Percentiles rank a stretch among this genome's conserved stretches.
Evolutionary conservation across 37 sponge, comb jelly and placozoan species (phyloP).

Genomic region (Agelas oroides): DNA sequence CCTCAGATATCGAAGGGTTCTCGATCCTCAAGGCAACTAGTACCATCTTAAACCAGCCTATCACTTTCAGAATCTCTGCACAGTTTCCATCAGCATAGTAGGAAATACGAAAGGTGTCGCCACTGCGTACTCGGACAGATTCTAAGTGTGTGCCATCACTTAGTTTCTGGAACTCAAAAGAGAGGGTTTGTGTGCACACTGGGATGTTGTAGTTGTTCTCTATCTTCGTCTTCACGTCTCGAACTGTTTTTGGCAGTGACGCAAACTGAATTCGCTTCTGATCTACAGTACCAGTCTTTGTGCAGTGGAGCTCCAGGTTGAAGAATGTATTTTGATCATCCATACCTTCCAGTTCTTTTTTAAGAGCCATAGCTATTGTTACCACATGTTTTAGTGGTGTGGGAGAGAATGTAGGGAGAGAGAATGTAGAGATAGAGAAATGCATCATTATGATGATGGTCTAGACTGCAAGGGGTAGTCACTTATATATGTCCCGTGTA

Average conservation of each 20-base stretch:
- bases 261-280: background rate
- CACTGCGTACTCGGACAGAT: background rate
- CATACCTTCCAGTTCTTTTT: background rate
- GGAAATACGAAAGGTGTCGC: slow-evolving; percentile 12
- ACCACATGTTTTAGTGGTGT: no score
- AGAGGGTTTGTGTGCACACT: background rate
- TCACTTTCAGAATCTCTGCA: background rate
- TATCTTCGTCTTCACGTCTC: background rate
- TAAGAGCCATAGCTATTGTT: background rate
- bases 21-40: background rate
- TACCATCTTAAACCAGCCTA: background rate
- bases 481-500: no score
- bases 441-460: no score
- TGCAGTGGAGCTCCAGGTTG: slow-evolving; percentile 25
- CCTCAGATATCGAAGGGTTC: background rate
- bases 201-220: slow-evolving; percentile 15
- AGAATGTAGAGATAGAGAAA: no score
- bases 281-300: background rate
- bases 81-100: slow-evolving; percentile 20
- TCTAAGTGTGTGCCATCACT: background rate
- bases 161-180: background rate
- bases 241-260: background rate
- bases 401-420: no score
- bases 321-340: background rate
- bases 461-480: no score